Evolutionary conservation across 2,888 invertebrate species (phyloP), one percentile per base, ranked within the genome.

Genomic region (Agrilus cyanescens): DNA sequence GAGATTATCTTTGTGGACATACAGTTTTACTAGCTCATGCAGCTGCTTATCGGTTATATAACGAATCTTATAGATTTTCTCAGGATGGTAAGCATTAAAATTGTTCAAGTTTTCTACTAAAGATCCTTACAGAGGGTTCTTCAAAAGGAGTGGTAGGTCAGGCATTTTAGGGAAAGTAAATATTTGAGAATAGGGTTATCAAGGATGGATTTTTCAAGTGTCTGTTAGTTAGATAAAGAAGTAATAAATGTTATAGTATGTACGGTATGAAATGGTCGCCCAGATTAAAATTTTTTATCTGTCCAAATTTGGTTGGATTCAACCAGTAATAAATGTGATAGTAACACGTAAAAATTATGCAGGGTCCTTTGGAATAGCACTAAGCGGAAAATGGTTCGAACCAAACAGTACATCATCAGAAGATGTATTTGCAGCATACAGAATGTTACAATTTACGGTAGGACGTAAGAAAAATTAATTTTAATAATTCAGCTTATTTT

Each of bases 21-120:
- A 76, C 78, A 53, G 63, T 77, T 42, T 59, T 85, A 12, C 62
- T 75, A 45, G 76, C 80, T 1, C 85, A 85, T 59, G 79, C 78
- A 1, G 70, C 68, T 41, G 77, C 71, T 2, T 85, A 78, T 55
- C 70, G 71, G 38, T 57, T 80, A 31, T 82, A 82, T 55, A 66
- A 79, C 42, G 62, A 69, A 33, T 66, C 74, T 50, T 83, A 72
- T 54, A 67, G 68, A 47, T 55, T 64, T 1, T 52, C 52, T 32
- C 76, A 77, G 53, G 65, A 70, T 57, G 76, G 76, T 74, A 58
- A 25, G 25, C 1, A 10, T 10, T 10, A 20, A 20, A 20, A 20
- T 7, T 20, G 20, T 7, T 7, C 20, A 20, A 4, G 5, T 7
- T 7, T 7, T 20, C 7, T 20, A 20, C 4, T 20, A 20, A 20